These are phyloP conservation scores for Ormyrus pomaceus DNA, from an alignment of 2,888 invertebrate species.

Conservation along the genomic window DNA sequence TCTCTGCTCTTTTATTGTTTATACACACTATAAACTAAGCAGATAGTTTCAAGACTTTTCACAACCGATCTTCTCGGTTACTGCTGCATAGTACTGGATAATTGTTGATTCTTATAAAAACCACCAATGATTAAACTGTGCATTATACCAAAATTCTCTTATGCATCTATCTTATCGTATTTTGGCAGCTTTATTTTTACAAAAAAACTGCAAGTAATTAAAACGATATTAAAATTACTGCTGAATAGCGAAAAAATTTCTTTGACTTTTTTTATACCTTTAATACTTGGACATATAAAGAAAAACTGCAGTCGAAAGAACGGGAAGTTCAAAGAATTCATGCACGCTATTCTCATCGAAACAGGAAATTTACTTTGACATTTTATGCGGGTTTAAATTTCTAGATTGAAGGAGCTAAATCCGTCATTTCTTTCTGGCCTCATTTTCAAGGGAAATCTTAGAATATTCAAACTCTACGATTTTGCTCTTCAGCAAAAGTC, in stretches of 20 bases:
- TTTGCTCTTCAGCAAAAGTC: slow-evolving; percentile 19
- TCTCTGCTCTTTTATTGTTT: too few species aligned
- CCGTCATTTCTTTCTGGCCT: slow-evolving; percentile 19
- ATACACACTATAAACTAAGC: too few species aligned
- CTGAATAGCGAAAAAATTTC: too few species aligned
- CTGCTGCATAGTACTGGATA: too few species aligned
- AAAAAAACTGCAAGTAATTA: too few species aligned
- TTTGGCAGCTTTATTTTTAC: neutral
- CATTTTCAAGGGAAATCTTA: slow-evolving; percentile 9
- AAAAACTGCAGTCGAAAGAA: neutral
- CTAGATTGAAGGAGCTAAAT: slow-evolving; percentile 26
- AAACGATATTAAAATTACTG: too few species aligned
- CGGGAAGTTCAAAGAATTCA: too few species aligned
- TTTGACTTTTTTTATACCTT: neutral
- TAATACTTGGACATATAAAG: neutral
- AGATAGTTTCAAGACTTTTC: too few species aligned
- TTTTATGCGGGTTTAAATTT: slow-evolving; percentile 53
- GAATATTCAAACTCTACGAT: slow-evolving; percentile 34
- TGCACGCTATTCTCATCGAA: neutral
- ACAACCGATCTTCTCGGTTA: too few species aligned
- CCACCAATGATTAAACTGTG: too few species aligned
- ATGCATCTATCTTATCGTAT: neutral
- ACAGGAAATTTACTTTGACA: slow-evolving; percentile 50
- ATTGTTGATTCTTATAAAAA: too few species aligned
- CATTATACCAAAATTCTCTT: too few species aligned